phyloP scores from a whole-genome alignment of 30 jellyfish, hydroid and myxozoan genomes.

The Pseudorhiza aurosa region DNA sequence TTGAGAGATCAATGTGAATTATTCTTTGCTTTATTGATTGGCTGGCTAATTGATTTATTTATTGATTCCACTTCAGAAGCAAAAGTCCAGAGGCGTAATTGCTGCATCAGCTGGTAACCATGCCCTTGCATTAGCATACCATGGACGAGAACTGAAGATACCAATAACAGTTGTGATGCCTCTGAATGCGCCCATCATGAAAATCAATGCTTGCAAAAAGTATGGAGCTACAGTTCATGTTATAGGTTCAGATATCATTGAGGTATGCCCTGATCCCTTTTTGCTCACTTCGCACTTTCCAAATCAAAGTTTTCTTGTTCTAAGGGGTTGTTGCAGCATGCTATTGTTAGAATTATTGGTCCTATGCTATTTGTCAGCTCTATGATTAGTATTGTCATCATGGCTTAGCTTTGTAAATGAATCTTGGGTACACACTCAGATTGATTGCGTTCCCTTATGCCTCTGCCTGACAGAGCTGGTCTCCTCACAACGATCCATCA shows the following conservation, averaged over 20 bases:
- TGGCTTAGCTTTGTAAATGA: too few relatives aligned
- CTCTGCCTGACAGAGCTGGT: too few relatives aligned
- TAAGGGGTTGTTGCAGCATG: too few relatives aligned
- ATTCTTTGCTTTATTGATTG: neutral
- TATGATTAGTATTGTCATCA: too few relatives aligned
- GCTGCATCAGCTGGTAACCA: constrained; percentile 99
- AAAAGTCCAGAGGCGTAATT: constrained; percentile 88
- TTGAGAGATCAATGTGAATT: neutral
- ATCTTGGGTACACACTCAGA: too few relatives aligned
- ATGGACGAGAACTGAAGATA: constrained; percentile 86
- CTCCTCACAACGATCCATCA: too few relatives aligned
- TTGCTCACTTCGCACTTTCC: neutral
- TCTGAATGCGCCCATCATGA: constrained; percentile 97
- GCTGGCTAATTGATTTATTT: too few relatives aligned
- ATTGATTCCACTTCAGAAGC: constrained; percentile 61
- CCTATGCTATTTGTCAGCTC: too few relatives aligned
- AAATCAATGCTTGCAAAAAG: constrained; percentile 80
- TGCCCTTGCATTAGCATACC: constrained; percentile 99
- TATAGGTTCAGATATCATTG: constrained; percentile 91
- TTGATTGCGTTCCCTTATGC: too few relatives aligned
- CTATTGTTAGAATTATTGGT: too few relatives aligned
- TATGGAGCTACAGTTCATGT: constrained; percentile 92
- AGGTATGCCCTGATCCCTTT: constrained; percentile 39
- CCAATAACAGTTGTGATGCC: constrained; percentile 99
- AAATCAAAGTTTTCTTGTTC: too few relatives aligned